These are phyloP conservation scores for Myoxocephalus aenaeus DNA, from an alignment of 2,797 vertebrate genomes.

Conservation along the genomic window DNA sequence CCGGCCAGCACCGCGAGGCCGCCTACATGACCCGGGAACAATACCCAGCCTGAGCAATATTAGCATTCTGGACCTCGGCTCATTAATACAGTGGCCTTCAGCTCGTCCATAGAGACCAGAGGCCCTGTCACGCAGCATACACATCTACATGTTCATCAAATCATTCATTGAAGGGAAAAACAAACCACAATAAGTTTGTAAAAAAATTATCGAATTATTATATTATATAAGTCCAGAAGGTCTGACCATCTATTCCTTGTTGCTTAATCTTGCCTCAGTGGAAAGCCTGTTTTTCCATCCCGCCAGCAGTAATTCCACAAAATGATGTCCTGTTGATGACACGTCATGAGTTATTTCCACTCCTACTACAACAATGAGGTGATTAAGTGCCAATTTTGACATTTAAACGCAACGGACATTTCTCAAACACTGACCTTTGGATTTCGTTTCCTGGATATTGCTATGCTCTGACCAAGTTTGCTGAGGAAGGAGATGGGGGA, in stretches of 20 bases:
- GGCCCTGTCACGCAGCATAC: background rate
- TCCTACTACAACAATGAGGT: background rate
- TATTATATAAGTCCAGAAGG: background rate
- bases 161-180: background rate
- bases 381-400: background rate
- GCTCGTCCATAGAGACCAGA: constrained; percentile 36
- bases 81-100: constrained; percentile 48
- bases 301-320: background rate
- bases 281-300: background rate
- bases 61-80: constrained; percentile 60
- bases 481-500: constrained; percentile 98
- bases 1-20: constrained; percentile 61
- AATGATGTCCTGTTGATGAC: constrained; percentile 86
- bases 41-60: constrained; percentile 56
- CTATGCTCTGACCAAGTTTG: constrained; percentile 96
- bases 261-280: background rate
- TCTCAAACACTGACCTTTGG: constrained; percentile 87
- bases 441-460: constrained; percentile 96
- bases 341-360: constrained; percentile 44
- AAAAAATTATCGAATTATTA: too few species aligned
- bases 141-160: constrained; percentile 19
- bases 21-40: constrained; percentile 67
- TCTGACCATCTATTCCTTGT: background rate
- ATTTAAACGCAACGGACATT: background rate
- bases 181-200: constrained; percentile 1